These are phyloP conservation scores for Oreohelix idahoensis DNA, from an alignment of 1,140 invertebrate species.

Conservation along the genomic window DNA sequence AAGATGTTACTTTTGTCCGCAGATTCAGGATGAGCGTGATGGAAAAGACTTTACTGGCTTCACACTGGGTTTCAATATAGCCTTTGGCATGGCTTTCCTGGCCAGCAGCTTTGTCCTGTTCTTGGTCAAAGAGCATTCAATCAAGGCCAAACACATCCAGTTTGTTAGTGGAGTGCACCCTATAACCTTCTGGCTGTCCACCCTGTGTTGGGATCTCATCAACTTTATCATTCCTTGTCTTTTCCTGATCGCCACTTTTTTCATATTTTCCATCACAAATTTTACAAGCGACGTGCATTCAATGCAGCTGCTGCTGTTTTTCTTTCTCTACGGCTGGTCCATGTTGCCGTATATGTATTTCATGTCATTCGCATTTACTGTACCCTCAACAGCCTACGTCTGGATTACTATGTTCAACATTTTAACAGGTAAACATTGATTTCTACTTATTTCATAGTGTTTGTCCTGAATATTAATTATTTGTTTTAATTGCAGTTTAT, in stretches of 20 bases:
- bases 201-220: constrained; percentile 81
- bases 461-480: no score
- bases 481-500: no score
- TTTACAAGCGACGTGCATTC: constrained; percentile 73
- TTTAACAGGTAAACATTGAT: constrained; percentile 64
- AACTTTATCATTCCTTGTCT: constrained; percentile 67
- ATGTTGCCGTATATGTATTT: constrained; percentile 69
- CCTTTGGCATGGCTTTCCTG: constrained; percentile 70
- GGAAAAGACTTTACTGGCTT: constrained; percentile 50
- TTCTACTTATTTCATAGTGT: no score
- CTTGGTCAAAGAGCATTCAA: constrained; percentile 64
- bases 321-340: constrained; percentile 70
- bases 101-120: constrained; percentile 67
- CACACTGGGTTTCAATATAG: constrained; percentile 57
- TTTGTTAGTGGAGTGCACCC: constrained; percentile 77
- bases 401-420: constrained; percentile 68
- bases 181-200: constrained; percentile 81
- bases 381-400: constrained; percentile 67
- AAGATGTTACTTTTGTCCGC: background rate
- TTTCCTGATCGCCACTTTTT: constrained; percentile 61
- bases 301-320: constrained; percentile 71
- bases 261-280: constrained; percentile 59
- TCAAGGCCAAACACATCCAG: constrained; percentile 68
- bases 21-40: constrained; percentile 10
- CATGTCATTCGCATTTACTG: constrained; percentile 66